These are phyloP conservation scores for Pentalonia nigronervosa DNA, from an alignment of 1,140 invertebrate species.

Conservation along the genomic window DNA sequence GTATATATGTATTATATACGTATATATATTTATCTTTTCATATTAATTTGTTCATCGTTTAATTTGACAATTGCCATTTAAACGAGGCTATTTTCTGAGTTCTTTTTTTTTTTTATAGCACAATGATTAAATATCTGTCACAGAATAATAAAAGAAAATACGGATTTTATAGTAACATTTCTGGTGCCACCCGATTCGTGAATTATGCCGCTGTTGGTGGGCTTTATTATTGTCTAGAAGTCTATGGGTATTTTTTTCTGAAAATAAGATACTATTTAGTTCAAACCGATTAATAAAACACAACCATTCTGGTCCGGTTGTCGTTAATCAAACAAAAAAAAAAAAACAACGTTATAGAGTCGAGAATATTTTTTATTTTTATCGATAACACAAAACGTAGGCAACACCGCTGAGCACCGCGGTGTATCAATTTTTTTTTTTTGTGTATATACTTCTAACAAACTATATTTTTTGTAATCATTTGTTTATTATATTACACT, in stretches of 20 bases:
- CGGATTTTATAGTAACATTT: neutral
- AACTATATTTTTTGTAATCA: neutral
- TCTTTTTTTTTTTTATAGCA: neutral
- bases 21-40: neutral
- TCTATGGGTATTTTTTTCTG: neutral
- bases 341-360: neutral
- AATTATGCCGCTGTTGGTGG: neutral
- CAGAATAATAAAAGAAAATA: neutral
- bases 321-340: neutral
- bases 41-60: neutral
- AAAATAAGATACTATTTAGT: neutral
- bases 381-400: neutral
- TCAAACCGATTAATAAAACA: neutral
- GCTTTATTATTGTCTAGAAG: neutral
- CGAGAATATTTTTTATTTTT: neutral
- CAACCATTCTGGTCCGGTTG: neutral
- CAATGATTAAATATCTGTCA: constrained; percentile 2
- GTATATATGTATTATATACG: neutral
- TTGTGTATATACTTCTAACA: neutral
- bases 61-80: neutral
- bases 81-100: neutral
- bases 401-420: neutral
- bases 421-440: neutral
- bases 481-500: neutral
- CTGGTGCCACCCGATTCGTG: neutral